Evolutionary conservation across 2,113 vertebrate species (phyloP).

Genomic region (Neopipo cinnamomea): DNA sequence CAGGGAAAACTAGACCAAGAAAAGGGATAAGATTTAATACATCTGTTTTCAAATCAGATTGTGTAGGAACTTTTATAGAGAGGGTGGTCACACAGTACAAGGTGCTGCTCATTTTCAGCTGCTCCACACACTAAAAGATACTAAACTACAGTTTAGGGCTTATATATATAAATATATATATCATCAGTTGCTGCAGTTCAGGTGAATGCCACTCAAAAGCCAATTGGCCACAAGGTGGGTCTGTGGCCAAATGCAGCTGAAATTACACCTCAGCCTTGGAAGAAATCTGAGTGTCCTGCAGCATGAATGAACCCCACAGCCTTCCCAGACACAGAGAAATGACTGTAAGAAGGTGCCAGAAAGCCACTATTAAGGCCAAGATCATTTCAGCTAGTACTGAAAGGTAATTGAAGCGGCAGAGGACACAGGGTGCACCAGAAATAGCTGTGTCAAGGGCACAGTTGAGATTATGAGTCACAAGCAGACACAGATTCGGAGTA

Average conservation of each 20-base stretch:
- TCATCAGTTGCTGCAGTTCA: not conserved
- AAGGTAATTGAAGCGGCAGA: constrained; percentile 4
- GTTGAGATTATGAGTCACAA: not conserved
- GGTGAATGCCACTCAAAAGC: not conserved
- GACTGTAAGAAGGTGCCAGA: not conserved
- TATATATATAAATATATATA: not conserved
- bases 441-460: not conserved
- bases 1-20: not conserved
- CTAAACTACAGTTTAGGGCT: not conserved
- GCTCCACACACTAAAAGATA: not conserved
- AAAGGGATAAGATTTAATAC: not conserved
- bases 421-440: not conserved
- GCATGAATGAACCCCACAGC: not conserved
- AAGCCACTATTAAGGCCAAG: not conserved
- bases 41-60: not conserved
- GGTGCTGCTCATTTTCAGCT: not conserved
- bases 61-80: not conserved
- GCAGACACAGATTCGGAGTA: not conserved
- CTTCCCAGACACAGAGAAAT: not conserved
- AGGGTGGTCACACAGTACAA: not conserved
- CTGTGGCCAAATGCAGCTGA: not conserved
- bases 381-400: not conserved
- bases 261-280: not conserved
- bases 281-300: not conserved
- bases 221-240: not conserved